Base-by-base conservation (phyloP, 1,140 invertebrate genomes). In the Sycophaga agraensis region DNA sequence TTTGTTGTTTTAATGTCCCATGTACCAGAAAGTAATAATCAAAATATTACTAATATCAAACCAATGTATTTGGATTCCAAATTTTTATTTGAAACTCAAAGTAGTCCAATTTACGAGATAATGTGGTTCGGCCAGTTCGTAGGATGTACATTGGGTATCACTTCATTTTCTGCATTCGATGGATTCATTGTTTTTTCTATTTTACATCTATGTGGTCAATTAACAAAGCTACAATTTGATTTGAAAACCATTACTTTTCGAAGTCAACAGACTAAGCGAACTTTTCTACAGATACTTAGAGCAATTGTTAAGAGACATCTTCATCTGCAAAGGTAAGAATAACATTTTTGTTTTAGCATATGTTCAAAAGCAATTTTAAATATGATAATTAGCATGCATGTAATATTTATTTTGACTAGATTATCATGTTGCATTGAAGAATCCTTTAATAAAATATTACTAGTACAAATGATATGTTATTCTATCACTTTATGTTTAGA, bases 131-230 rank as follows among this genome's bases (percentile, higher is more conserved):
- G 42, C 3, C 62, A 64, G 19, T 60, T 57, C n/a, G 9, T 58
- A 0, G 62, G 45, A 21, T 28, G 37, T 16, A 5, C 54, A 21
- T 4, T 66, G 9, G 42, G 39, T n/a, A 24, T 14, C 2, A 3
- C 31, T 42, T 28, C 39, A 22, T 66, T 61, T 50, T 28, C 49
- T 8, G 35, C 43, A 1, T 53, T 45, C 12, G 57, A 64, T 49
- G 46, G 45, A 46, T 64, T 64, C 22, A 56, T 66, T 12, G 42
- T 63, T 5, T 56, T 64, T 26, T 58, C 45, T n/a, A 56, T 64
- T 28, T 11, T 63, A 2, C 65, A 66, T n/a, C 16, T 66, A 2
- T 59, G 50, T 50, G 49, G 28, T 28, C 59, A 63, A 43, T 51
- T 59, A 28, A 11, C 16, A n/a, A 66, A 59, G 34, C 34, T 66